Evolutionary conservation across 2,888 invertebrate genomes (phyloP).

Genomic region (Mythimna ferrago): DNA sequence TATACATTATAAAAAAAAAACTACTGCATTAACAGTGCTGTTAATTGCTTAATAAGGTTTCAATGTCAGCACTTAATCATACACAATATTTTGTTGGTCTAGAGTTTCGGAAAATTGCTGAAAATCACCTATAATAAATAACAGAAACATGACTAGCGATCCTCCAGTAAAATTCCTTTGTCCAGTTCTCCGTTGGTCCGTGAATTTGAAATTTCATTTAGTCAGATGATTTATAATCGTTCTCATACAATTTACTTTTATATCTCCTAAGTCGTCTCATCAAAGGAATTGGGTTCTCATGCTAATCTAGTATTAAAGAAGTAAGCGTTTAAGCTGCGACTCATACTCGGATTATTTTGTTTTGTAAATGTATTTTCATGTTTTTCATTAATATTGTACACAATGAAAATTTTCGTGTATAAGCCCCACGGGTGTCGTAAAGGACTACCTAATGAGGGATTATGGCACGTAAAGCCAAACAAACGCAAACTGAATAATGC

Average conservation of each 20-base stretch:
- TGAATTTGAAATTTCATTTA: slow-evolving; percentile 44
- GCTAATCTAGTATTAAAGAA: slow-evolving; percentile 36
- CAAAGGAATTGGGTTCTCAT: slow-evolving; percentile 24
- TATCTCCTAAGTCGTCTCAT: not conserved
- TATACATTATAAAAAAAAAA: too few relatives aligned
- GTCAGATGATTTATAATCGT: slow-evolving; percentile 44
- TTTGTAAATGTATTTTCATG: slow-evolving; percentile 1
- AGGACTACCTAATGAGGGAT: slow-evolving; percentile 2
- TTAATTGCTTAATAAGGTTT: not conserved
- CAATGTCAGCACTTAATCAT: slow-evolving; percentile 2
- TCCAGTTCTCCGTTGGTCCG: slow-evolving; percentile 3
- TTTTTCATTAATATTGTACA: not conserved
- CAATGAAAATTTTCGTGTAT: slow-evolving; percentile 1
- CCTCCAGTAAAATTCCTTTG: slow-evolving; percentile 9
- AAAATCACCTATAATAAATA: slow-evolving; percentile 33
- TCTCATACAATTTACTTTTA: slow-evolving; percentile 22
- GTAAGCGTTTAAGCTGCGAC: not conserved
- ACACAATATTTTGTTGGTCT: slow-evolving; percentile 8
- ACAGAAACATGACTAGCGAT: slow-evolving; percentile 36
- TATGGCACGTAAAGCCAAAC: not conserved
- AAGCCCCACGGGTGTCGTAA: slow-evolving; percentile 20
- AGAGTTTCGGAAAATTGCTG: slow-evolving; percentile 3
- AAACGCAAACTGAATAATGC: not conserved
- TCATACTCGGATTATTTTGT: not conserved
- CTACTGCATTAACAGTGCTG: too few relatives aligned